These are phyloP conservation scores for Anolis carolinensis DNA, from an alignment of 2,113 vertebrate genomes.

Conservation along the genomic window DNA sequence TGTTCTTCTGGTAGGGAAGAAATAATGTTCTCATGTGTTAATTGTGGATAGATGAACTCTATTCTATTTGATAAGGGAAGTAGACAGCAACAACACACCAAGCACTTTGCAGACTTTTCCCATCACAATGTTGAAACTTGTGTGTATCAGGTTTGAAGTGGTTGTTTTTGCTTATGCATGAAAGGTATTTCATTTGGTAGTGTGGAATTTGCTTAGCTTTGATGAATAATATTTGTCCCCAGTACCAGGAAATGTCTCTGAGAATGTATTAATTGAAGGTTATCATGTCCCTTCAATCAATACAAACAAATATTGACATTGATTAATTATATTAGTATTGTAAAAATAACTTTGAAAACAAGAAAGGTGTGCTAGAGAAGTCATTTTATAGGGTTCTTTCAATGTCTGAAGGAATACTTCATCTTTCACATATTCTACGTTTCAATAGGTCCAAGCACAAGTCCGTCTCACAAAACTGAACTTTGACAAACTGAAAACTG, in stretches of 20 bases:
- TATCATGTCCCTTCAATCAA: not conserved
- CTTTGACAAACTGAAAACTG: constrained; percentile 96
- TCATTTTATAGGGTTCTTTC: not conserved
- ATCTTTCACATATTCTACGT: constrained; percentile 37
- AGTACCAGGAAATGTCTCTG: not conserved
- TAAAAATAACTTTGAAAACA: not conserved
- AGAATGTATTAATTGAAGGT: not conserved
- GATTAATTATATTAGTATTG: not conserved
- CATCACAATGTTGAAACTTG: too few relatives aligned
- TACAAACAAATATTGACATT: not conserved
- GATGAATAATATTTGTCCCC: not conserved
- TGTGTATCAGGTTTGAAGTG: too few relatives aligned
- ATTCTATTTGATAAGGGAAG: too few relatives aligned
- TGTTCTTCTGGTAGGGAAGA: not conserved
- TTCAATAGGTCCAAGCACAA: constrained; percentile 91
- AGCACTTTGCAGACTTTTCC: too few relatives aligned
- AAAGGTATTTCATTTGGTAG: too few relatives aligned
- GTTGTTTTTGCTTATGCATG: too few relatives aligned
- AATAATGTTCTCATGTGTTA: too few relatives aligned
- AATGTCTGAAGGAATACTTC: constrained; percentile 17
- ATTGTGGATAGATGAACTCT: too few relatives aligned
- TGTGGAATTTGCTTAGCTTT: not conserved
- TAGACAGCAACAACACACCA: too few relatives aligned
- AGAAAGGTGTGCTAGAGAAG: not conserved
- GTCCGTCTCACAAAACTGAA: constrained; percentile 90